phyloP scores from a whole-genome alignment of 2,797 vertebrate species.

The Syngnathus rostellatus region DNA sequence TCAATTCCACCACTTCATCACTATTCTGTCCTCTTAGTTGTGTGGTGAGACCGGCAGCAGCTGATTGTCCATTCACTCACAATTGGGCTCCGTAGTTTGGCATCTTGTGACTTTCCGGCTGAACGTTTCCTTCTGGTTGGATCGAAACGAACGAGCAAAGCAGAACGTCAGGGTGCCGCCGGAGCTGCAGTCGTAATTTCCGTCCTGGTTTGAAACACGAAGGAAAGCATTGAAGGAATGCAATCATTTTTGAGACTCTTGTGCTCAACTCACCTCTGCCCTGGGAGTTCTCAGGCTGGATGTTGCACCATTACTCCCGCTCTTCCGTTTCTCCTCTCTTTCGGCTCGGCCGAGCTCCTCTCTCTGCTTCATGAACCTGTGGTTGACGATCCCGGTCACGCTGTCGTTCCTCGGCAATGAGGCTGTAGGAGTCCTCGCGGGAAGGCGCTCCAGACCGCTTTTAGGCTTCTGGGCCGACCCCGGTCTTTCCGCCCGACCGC shows the following conservation, averaged over 20 bases:
- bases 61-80: slow-evolving; percentile 52
- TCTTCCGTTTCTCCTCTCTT: slow-evolving; percentile 44
- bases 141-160: slow-evolving; percentile 81
- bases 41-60: slow-evolving; percentile 12
- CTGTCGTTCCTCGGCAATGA: slow-evolving; percentile 71
- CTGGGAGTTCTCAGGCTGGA: slow-evolving; percentile 54
- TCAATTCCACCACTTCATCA: neutral
- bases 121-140: slow-evolving; percentile 68
- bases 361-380: slow-evolving; percentile 80
- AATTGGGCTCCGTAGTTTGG: slow-evolving; percentile 49
- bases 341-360: slow-evolving; percentile 66
- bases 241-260: neutral
- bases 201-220: slow-evolving; percentile 68
- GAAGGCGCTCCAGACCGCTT: slow-evolving; percentile 61
- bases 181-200: slow-evolving; percentile 81
- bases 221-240: neutral
- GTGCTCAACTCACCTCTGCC: slow-evolving; percentile 70
- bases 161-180: slow-evolving; percentile 84
- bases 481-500: slow-evolving; percentile 75
- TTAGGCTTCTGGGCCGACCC: slow-evolving; percentile 38
- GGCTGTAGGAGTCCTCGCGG: slow-evolving; percentile 47
- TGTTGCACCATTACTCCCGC: slow-evolving; percentile 50
- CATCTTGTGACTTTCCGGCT: slow-evolving; percentile 71
- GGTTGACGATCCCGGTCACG: slow-evolving; percentile 80
- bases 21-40: slow-evolving; percentile 22